Base-by-base conservation (phyloP, 1,140 invertebrate species). In the Leptoteleia sp. region DNA sequence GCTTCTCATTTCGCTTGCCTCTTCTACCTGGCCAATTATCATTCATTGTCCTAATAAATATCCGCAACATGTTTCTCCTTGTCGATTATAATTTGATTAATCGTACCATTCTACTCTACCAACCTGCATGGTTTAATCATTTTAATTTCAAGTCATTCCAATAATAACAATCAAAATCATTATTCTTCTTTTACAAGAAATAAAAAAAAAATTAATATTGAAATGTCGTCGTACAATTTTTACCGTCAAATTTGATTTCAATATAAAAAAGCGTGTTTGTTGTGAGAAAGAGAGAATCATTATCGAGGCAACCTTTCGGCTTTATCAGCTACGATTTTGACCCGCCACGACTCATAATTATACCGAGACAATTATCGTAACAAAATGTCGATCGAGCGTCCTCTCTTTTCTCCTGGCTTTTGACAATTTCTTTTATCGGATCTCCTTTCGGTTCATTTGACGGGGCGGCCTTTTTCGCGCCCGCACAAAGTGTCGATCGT, bases 401-500 rank as follows among this genome's bases (percentile, higher is more conserved):
- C 15, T 52, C 31, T 47, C 35, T 70, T 57, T 43, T 76, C 70
- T 6, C 15, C 48, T 3, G 22, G 38, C 72, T 87, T 89, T 87
- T 88, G 86, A 88, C 85, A 84, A 87, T 87, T 89, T 88, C 87
- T 88, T 89, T 89, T 85, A 85, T 86, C 85, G 82, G 81, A 86
- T 88, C 82, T 85, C 61, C 75, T 87, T 84, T 82, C 86, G 85
- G 79, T 89, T 87, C 87, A 89, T 89, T 87, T 89, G 87, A 86
- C 84, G 72, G 81, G 81, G 67, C 72, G 83, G 84, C 84, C 83
- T 87, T 87, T 88, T 84, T 84, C 84, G 82, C 83, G 79, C 81
- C 81, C 82, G 84, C 81, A 83, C 84, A 88, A 89, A 89, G 85
- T 88, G 88, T 87, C 87, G 88, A 89, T 89, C 83, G 82, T 87